These are phyloP conservation scores for Chaenogobius annularis DNA, from an alignment of 2,113 vertebrate species.

Conservation along the genomic window DNA sequence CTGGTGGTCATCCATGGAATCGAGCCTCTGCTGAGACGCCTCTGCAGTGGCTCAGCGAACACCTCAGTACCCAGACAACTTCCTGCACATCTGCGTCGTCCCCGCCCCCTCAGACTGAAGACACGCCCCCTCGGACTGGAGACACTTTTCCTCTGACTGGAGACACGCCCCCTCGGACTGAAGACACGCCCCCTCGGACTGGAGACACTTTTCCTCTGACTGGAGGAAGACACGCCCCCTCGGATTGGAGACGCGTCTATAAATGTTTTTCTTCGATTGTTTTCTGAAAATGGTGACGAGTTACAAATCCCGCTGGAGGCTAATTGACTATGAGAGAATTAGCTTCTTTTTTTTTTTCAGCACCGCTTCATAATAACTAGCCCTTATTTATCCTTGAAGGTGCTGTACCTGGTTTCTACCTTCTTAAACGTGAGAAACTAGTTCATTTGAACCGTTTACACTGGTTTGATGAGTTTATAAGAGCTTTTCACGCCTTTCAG, in stretches of 20 bases:
- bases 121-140: constrained; percentile 78
- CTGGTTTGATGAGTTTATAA: too few relatives aligned
- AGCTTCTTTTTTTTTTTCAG: too few relatives aligned
- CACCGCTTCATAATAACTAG: too few relatives aligned
- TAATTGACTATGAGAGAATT: too few relatives aligned
- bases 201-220: constrained; percentile 57
- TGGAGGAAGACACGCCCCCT: neutral
- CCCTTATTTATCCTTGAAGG: too few relatives aligned
- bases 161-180: neutral
- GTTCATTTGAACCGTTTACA: too few relatives aligned
- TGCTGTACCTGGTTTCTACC: too few relatives aligned
- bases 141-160: neutral
- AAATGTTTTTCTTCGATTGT: too few relatives aligned
- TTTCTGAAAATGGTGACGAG: too few relatives aligned
- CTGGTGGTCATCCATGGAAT: constrained; percentile 98
- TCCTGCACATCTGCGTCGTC: constrained; percentile 94
- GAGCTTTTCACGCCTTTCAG: too few relatives aligned
- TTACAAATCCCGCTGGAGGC: too few relatives aligned
- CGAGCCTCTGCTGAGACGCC: constrained; percentile 95
- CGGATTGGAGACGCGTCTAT: constrained; percentile 78
- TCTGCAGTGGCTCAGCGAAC: constrained; percentile 96
- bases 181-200: constrained; percentile 68
- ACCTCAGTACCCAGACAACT: constrained; percentile 99
- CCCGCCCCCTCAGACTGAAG: constrained; percentile 88
- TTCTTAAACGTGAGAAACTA: too few relatives aligned